Evolutionary conservation across 2,797 vertebrate species (phyloP), one percentile per base, ranked within the genome.

Genomic region (Anguilla marmorata): DNA sequence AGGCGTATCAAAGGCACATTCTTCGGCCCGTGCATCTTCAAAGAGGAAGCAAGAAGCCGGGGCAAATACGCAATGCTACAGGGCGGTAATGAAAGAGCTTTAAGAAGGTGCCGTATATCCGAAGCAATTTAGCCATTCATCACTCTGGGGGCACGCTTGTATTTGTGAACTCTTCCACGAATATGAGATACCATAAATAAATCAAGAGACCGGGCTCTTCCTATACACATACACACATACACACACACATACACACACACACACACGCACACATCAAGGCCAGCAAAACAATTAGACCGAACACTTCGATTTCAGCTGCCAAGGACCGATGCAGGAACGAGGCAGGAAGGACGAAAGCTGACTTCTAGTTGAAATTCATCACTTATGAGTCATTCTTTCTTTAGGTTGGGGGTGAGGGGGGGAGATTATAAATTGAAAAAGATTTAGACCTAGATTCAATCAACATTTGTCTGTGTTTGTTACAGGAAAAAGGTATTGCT

Each of bases 241-340:
- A 41, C 37, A 41, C 37, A 41, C 37, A 41, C 37, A 41, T 2
- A 41, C 37, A 41, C 37, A 41, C 37, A 41, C 3, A 41, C 37
- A 41, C 37, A 41, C 37, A 41, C 37, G 0, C 37, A 11, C 50
- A 52, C 58, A 16, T 66, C 45, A 56, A 83, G 33, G 63, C 48
- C 50, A 48, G 24, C 63, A 74, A 74, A 88, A 60, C 83, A 85
- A 85, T 79, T 88, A 88, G 83, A 24, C 69, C 16, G 7, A 85
- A 45, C 69, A 72, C 63, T 74, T 52, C 66, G n/a, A n/a, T 85
- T 56, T 54, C 82, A 54, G 82, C 48, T 27, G 79, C 45, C 21
- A 85, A 30, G 11, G 27, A 87, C 52, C 19, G 50, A 84, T 84
- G 45, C 50, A 37, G 11, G 8, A 84, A 60, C 24, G n/a, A 8